Evolutionary conservation across 1,140 invertebrate genomes (phyloP), one percentile per base, ranked within the genome.

Genomic region (Mactra quadrangularis): DNA sequence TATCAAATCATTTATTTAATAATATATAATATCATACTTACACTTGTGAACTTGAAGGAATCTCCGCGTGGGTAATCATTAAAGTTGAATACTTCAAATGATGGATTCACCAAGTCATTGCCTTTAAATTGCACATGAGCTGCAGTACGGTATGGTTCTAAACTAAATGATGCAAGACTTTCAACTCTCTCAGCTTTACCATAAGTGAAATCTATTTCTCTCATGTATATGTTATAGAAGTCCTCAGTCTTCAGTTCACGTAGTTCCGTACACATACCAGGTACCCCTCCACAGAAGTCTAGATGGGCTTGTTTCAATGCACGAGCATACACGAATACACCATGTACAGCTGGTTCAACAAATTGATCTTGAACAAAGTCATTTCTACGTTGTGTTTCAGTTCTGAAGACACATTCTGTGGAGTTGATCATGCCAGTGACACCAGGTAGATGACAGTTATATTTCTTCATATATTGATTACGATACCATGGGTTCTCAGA

Each of bases 261-360:
- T 9, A 94, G 83, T 0, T 79, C 82, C 7, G 77, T 4, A 83
- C 93, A 94, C 25, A 91, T 64, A 2, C 93, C 93, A 27, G 83
- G 38, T 9, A 85, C 81, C 6, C 71, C 68, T 9, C 85, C 79
- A 85, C 93, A 94, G 41, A 89, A 85, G 19, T 75, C 83, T 7
- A 71, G 66, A 86, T 93, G 93, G 2, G 93, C 93, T 29, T 89
- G 89, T 13, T 90, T 89, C 35, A 93, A 86, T 0, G 93, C 93
- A 57, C 86, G 87, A 31, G 93, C 93, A 76, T 93, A 92, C 0
- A 91, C 90, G 71, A 90, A 93, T 9, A 94, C 88, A 11, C 92
- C 89, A 82, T 93, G 93, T 3, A 94, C 86, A 6, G 92, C 90
- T 3, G 93, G 91, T 35, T 93, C 88, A 9, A 93, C 93, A 81